Evolutionary conservation across 2,888 invertebrate genomes (phyloP).

Genomic region (Zonitis immaculata): DNA sequence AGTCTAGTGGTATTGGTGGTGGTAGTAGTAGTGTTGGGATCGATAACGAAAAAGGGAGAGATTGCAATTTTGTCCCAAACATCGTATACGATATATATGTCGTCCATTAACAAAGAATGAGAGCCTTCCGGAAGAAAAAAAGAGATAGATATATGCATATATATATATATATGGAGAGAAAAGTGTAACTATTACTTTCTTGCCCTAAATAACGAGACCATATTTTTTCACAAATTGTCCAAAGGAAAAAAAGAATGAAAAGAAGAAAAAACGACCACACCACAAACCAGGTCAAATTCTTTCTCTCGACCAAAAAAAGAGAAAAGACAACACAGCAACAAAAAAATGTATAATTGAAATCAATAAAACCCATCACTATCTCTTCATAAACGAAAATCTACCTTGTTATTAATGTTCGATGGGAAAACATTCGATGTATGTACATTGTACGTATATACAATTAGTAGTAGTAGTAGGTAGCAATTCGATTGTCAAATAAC

Average conservation of each 20-base stretch:
- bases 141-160: no score
- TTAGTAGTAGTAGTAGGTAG: no score
- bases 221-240: slow-evolving; percentile 33
- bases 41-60: slow-evolving; percentile 9
- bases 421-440: slow-evolving; percentile 20
- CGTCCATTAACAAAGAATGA: slow-evolving; percentile 13
- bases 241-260: no score
- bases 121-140: background rate
- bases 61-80: slow-evolving; percentile 11
- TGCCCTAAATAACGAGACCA: slow-evolving; percentile 30
- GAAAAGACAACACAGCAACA: no score
- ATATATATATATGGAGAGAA: no score
- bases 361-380: background rate
- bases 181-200: background rate
- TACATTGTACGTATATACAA: no score
- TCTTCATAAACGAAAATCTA: no score
- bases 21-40: slow-evolving; percentile 6
- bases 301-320: background rate
- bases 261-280: no score
- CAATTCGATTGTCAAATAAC: slow-evolving; percentile 42
- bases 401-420: slow-evolving; percentile 4
- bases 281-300: slow-evolving; percentile 31
- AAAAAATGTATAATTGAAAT: background rate
- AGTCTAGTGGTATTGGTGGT: no score
- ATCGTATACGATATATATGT: slow-evolving; percentile 16